A percentile compares a stretch with the other conserved stretches of the same genome.
Conservation (phyloP, 2,888 invertebrate species). For the Baccha elongata region DNA sequence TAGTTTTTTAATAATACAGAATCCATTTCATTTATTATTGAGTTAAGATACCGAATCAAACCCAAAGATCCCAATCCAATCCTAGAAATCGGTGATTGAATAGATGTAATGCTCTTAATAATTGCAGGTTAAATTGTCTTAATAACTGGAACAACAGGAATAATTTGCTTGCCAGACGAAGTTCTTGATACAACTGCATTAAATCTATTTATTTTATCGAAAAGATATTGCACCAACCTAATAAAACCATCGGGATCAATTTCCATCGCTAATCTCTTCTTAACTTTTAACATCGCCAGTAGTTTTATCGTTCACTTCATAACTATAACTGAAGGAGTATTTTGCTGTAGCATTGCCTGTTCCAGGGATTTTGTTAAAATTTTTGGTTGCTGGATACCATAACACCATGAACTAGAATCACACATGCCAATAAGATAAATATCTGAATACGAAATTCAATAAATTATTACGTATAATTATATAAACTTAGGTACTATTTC, state of each 20-base stretch:
- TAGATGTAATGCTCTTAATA: constrained; percentile 24
- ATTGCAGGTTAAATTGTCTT: constrained; percentile 53
- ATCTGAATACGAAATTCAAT: constrained; percentile 10
- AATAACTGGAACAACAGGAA: constrained; percentile 28
- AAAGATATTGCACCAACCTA: constrained; percentile 75
- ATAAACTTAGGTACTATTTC: neutral
- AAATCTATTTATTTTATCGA: constrained; percentile 75
- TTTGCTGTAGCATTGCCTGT: constrained; percentile 29
- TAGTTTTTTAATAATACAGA: neutral
- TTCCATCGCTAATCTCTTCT: constrained; percentile 74
- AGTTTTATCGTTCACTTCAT: constrained; percentile 74
- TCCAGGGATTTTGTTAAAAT: constrained; percentile 27
- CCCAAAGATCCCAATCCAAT: constrained; percentile 11
- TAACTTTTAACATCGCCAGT: constrained; percentile 76
- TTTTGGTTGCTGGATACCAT: constrained; percentile 34
- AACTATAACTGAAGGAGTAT: constrained; percentile 75
- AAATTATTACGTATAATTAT: too few relatives aligned
- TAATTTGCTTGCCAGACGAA: constrained; percentile 61
- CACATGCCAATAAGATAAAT: constrained; percentile 27
- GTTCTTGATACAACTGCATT: constrained; percentile 74
- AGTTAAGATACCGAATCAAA: neutral
- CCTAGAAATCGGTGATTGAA: constrained; percentile 9
- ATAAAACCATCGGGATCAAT: constrained; percentile 75
- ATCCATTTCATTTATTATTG: neutral
- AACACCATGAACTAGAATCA: constrained; percentile 36